Evolutionary conservation across 1,140 invertebrate genomes (phyloP).

Genomic region (Drosophila punjabiensis): DNA sequence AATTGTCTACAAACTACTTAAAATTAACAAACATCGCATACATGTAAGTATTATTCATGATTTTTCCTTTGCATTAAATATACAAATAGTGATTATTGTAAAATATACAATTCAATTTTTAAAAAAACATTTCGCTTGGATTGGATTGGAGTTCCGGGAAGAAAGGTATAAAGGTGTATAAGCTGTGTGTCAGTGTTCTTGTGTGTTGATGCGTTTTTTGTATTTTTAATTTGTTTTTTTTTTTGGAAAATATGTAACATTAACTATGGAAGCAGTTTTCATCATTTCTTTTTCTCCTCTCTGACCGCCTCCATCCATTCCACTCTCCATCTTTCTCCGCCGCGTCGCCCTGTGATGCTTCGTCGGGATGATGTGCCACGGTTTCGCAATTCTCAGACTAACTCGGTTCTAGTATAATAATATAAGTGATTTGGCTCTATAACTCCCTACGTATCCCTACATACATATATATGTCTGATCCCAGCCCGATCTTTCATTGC

Average conservation of each 20-base stretch:
- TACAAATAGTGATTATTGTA: constrained; percentile 59
- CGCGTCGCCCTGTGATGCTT: constrained; percentile 19
- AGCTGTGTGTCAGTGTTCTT: constrained; percentile 20
- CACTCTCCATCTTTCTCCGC: background rate
- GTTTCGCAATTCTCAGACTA: constrained; percentile 57
- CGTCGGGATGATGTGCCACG: constrained; percentile 49
- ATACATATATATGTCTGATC: constrained; percentile 23
- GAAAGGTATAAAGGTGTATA: constrained; percentile 20
- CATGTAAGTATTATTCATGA: constrained; percentile 35
- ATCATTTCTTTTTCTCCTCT: constrained; percentile 19
- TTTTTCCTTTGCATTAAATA: constrained; percentile 60
- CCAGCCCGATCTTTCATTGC: constrained; percentile 39
- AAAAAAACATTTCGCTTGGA: constrained; percentile 53
- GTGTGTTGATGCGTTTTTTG: constrained; percentile 35
- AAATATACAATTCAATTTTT: constrained; percentile 60
- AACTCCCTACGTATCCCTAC: constrained; percentile 4
- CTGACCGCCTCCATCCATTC: background rate
- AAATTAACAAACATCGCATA: constrained; percentile 78
- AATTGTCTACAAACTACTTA: constrained; percentile 79
- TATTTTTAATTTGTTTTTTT: background rate
- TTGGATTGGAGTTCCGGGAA: constrained; percentile 21
- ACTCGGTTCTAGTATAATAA: constrained; percentile 49
- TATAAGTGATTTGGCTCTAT: constrained; percentile 59
- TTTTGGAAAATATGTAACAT: constrained; percentile 48
- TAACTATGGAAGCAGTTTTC: constrained; percentile 72